Conservation (phyloP, 2,113 vertebrate genomes). For the Vulpes lagopus region DNA sequence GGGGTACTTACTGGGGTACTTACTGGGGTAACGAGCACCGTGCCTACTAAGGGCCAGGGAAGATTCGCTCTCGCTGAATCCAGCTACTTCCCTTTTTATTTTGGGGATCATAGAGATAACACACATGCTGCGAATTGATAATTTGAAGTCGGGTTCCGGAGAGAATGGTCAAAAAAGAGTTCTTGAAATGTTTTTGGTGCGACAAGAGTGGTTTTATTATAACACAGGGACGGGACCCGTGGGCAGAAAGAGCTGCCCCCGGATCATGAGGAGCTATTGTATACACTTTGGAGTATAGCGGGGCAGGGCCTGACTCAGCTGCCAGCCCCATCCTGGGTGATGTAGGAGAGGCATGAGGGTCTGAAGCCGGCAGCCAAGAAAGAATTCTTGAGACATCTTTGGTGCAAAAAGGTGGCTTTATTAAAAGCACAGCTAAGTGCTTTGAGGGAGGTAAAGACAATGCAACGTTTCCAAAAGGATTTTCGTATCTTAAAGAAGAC, state of each 20-base stretch:
- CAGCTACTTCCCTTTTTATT: background rate
- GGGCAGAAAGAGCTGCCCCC: background rate
- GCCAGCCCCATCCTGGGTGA: too few relatives aligned
- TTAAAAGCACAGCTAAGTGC: too few relatives aligned
- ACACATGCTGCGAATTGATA: background rate
- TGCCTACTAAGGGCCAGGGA: too few relatives aligned
- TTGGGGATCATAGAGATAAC: background rate
- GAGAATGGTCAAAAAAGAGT: background rate
- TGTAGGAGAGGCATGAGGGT: too few relatives aligned
- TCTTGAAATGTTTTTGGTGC: background rate
- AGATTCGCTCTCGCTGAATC: background rate
- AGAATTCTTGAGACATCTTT: too few relatives aligned
- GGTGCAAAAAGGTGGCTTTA: too few relatives aligned
- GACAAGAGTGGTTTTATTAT: background rate
- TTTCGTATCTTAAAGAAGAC: background rate
- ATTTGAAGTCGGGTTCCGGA: background rate
- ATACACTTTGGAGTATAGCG: background rate
- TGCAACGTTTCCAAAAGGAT: background rate
- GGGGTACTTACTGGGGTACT: background rate
- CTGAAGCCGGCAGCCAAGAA: too few relatives aligned
- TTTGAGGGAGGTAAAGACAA: background rate
- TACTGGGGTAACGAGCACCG: background rate
- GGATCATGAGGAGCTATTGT: background rate
- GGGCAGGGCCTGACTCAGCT: too few relatives aligned
- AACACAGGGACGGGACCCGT: background rate